Base-by-base conservation (phyloP, 2,113 vertebrate species). In the Mormoops blainvillei region DNA sequence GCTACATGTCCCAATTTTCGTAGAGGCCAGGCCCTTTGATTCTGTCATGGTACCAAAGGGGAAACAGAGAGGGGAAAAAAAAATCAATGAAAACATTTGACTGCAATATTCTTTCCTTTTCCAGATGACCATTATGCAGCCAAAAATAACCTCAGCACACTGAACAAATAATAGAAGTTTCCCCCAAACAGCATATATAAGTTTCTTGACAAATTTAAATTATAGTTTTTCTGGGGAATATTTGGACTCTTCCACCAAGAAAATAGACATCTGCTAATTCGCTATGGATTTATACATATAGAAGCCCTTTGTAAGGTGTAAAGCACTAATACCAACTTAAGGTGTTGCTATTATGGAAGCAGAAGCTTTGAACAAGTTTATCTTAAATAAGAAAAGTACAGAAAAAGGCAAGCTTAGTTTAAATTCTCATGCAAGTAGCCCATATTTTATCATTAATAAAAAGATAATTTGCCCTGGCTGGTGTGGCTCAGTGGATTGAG, bases 401-500 rank as follows among this genome's bases (percentile, higher is more conserved):
- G 56, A 87, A 68, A 85, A 96, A 88, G 41, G 45, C 48, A 92
- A 94, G 63, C 36, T 77, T 77, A 92, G 28, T 68, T 91, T 81
- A 91, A 91, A 89, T 90, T 89, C 19, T 90, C 45, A 93, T 65
- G 20, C 36, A 95, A 87, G 11, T 85, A 89, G 92, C 31, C 38
- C 6, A 65, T 48, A 88, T 6, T 96, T 92, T 38, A 56, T 80
- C 54, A 68, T 70, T 89, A 77, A 91, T 88, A 82, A 96, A 97
- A 89, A 93, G 26, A 65, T 58, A 93, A 91, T 31, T 8, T 58
- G 56, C 24, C 56, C 56, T 58, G 56, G 56, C 22, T 58, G 24
- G 24, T 58, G 56, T 58, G 56, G 22, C 3, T 58, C 56, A 58
- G 22, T 58, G 56, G 56, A 58, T 24, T 58, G 56, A 58, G 56